These are phyloP conservation scores for Oopsacas minuta DNA, from an alignment of 37 sponge, comb jelly and placozoan species.

Conservation along the genomic window DNA sequence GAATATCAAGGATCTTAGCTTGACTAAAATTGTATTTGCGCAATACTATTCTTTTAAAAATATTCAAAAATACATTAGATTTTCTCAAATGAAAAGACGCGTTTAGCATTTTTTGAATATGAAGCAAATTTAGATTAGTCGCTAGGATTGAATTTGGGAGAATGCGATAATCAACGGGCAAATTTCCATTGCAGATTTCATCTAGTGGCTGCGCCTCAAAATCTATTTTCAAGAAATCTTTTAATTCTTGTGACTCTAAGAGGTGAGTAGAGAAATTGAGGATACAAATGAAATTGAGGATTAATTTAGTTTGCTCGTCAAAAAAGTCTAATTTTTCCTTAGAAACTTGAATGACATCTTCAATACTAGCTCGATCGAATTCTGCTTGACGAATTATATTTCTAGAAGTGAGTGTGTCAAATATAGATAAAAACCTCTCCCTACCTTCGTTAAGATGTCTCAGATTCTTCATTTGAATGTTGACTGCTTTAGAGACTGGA, in stretches of 20 bases:
- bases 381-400: no score
- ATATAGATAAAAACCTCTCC: not conserved
- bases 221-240: not conserved
- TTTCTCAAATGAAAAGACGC: not conserved
- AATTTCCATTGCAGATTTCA: not conserved
- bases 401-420: not conserved
- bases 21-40: not conserved
- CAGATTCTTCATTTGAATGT: not conserved
- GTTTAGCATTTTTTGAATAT: not conserved
- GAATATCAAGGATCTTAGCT: not conserved
- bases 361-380: no score
- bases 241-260: not conserved
- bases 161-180: not conserved
- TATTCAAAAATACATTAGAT: not conserved
- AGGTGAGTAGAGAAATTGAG: not conserved
- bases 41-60: not conserved
- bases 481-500: not conserved
- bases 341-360: no score
- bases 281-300: not conserved
- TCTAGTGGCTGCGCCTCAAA: not conserved
- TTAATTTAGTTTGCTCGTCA: not conserved
- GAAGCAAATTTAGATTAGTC: not conserved
- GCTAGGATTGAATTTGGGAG: not conserved
- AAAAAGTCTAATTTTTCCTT: no score
- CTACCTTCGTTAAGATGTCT: not conserved